Percentiles rank a stretch among this genome's conserved stretches.
Conservation (phyloP, 2,797 vertebrate genomes). For the Rallus crepitans region DNA sequence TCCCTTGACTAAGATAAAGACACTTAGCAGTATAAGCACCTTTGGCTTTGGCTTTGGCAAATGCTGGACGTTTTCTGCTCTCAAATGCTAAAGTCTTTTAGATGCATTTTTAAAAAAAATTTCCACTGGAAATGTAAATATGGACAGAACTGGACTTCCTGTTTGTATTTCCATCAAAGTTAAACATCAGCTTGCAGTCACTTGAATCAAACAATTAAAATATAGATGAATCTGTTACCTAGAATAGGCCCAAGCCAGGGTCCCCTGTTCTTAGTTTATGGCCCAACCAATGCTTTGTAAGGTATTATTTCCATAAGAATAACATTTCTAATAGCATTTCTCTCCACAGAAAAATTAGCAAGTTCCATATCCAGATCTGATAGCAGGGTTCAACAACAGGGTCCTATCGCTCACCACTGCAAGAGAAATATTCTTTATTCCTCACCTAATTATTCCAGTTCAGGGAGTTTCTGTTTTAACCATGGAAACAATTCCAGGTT, state of each 20-base stretch:
- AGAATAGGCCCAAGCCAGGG: background rate
- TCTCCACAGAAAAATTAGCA: background rate
- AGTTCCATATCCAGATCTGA: background rate
- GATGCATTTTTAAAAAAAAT: background rate
- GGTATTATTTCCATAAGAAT: background rate
- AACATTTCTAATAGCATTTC: background rate
- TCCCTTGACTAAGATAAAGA: background rate
- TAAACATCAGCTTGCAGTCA: background rate
- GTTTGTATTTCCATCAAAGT: background rate
- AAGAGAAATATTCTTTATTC: background rate
- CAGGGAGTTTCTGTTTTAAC: background rate
- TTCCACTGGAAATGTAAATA: background rate
- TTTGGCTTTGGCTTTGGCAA: background rate
- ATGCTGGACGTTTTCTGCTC: background rate
- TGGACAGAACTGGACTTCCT: background rate
- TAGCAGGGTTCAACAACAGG: background rate
- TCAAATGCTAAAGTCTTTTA: background rate
- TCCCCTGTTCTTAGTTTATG: background rate
- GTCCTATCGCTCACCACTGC: accelerated
- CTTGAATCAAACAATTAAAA: background rate
- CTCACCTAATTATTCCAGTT: background rate
- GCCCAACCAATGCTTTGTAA: background rate
- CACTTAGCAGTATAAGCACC: background rate
- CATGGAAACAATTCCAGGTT: background rate
- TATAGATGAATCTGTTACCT: background rate